These are phyloP conservation scores for Hydrolagus affinis DNA, from an alignment of 2,113 vertebrate species.

Conservation along the genomic window DNA sequence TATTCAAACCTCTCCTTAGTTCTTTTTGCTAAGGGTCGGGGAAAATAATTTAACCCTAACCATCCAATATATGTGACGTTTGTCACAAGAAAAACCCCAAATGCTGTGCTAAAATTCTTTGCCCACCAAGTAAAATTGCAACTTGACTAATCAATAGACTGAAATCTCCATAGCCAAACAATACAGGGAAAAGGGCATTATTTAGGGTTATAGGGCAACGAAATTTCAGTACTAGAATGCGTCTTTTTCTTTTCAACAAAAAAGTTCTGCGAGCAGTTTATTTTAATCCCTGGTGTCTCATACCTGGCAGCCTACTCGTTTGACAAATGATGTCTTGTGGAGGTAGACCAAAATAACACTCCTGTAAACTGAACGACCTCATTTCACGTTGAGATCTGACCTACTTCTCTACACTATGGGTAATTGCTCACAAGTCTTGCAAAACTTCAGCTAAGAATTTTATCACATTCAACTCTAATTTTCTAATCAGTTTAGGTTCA, in stretches of 20 bases:
- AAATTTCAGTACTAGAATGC: neutral
- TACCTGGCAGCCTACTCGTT: constrained; percentile 13
- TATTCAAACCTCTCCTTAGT: too few species aligned
- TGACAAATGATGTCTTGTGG: constrained; percentile 27
- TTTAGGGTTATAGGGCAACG: neutral
- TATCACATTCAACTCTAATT: neutral
- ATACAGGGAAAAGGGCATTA: too few species aligned
- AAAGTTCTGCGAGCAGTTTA: neutral
- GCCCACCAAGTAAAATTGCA: neutral
- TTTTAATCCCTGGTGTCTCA: constrained; percentile 10
- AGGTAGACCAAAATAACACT: constrained; percentile 27
- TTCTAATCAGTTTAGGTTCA: neutral
- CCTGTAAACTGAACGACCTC: neutral
- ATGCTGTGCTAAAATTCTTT: neutral
- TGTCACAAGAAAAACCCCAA: neutral
- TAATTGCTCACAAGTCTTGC: neutral
- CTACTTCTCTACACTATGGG: neutral
- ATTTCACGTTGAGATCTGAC: neutral
- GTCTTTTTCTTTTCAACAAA: neutral
- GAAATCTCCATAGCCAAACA: too few species aligned
- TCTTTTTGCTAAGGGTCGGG: neutral
- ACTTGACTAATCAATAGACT: too few species aligned
- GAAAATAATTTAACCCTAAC: neutral
- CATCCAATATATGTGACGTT: neutral
- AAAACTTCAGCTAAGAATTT: neutral